Percentiles rank a stretch among this genome's conserved stretches.
Evolutionary conservation across 64 coral and sea anemone genomes (phyloP).

Genomic region (Catalaphyllia jardinei): DNA sequence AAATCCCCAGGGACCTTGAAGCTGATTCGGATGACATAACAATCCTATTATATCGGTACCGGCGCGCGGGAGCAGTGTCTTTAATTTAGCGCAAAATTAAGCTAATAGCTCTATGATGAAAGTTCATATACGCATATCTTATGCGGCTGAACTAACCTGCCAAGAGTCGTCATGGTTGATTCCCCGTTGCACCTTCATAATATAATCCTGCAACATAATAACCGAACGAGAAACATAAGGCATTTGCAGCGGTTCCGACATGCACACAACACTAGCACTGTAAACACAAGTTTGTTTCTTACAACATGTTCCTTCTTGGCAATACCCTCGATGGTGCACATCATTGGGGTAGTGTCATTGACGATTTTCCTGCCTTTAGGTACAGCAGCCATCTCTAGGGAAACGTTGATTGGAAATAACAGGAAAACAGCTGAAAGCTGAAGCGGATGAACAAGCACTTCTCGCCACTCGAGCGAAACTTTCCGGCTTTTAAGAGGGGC

Average conservation of each 20-base stretch:
- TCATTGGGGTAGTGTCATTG: constrained; percentile 87
- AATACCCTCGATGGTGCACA: constrained; percentile 87
- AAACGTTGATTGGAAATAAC: too few relatives aligned
- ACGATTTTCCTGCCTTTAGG: constrained; percentile 40
- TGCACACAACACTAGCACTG: too few relatives aligned
- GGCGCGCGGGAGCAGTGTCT: too few relatives aligned
- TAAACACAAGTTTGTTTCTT: not conserved
- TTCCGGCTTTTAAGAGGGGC: not conserved
- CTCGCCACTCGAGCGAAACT: not conserved
- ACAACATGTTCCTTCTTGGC: constrained; percentile 95
- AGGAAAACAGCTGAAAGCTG: not conserved
- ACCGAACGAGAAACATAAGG: not conserved
- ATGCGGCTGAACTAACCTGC: constrained; percentile 58
- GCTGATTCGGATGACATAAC: too few relatives aligned
- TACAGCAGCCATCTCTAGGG: constrained; percentile 61
- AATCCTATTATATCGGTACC: too few relatives aligned
- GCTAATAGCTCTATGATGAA: not conserved
- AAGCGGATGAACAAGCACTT: not conserved
- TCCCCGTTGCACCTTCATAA: constrained; percentile 96
- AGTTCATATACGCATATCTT: not conserved
- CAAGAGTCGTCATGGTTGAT: constrained; percentile 90
- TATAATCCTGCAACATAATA: constrained; percentile 74
- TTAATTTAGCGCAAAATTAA: too few relatives aligned
- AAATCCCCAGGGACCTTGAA: too few relatives aligned
- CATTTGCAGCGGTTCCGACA: not conserved